Percentiles rank a stretch among this genome's conserved stretches.
phyloP scores from a whole-genome alignment of 2,888 invertebrate species.

The Dynastes hyllus region DNA sequence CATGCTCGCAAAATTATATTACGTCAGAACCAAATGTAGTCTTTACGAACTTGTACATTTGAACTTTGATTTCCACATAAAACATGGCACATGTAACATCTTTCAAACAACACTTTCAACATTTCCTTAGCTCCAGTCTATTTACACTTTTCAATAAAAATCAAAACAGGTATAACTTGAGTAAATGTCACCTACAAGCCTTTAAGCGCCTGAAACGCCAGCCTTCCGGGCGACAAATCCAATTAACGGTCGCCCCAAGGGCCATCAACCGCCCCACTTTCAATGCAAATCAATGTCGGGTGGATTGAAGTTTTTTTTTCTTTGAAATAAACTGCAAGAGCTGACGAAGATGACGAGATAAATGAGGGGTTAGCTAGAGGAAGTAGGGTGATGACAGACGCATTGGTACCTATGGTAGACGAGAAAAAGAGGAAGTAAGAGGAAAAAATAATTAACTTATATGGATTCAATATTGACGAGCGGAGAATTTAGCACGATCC shows the following conservation, averaged over 20 bases:
- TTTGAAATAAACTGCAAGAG: constrained; percentile 20
- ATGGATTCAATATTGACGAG: constrained; percentile 41
- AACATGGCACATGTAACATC: too few species aligned
- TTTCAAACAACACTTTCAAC: background rate
- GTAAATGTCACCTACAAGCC: constrained; percentile 42
- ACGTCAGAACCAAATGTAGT: too few species aligned
- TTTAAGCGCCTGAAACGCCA: constrained; percentile 27
- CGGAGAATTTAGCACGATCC: constrained; percentile 22
- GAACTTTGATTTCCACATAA: too few species aligned
- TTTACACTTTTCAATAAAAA: constrained; percentile 39
- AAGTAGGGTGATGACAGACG: constrained; percentile 2
- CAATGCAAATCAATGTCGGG: constrained; percentile 45
- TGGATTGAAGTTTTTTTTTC: constrained; percentile 35
- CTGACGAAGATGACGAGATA: constrained; percentile 17
- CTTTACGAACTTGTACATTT: too few species aligned
- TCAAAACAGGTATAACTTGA: constrained; percentile 26
- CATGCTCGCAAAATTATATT: too few species aligned
- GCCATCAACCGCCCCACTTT: constrained; percentile 38
- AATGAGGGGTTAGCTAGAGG: background rate
- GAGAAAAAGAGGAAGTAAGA: constrained; percentile 22
- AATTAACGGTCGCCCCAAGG: constrained; percentile 46
- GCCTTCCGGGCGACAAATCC: constrained; percentile 44
- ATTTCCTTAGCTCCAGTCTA: constrained; percentile 7
- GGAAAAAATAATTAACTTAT: constrained; percentile 46
- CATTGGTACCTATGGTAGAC: background rate